A percentile compares a stretch with the other conserved stretches of the same genome.
These are phyloP conservation scores for Steinernema hermaphroditum DNA, from an alignment of 2,888 invertebrate species.

Conservation along the genomic window DNA sequence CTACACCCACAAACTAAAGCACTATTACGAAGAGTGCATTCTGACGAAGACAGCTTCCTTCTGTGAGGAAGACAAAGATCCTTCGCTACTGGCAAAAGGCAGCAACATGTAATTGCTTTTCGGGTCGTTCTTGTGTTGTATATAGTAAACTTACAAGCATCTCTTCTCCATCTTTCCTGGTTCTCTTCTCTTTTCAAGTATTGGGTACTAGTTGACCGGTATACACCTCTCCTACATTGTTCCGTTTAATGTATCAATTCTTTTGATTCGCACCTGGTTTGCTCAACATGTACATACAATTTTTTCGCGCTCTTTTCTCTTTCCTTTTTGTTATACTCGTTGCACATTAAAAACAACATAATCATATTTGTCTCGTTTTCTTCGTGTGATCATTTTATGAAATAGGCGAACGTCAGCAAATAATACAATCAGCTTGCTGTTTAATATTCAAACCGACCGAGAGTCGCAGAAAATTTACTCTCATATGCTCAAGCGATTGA, in stretches of 20 bases:
- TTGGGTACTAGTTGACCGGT: slow-evolving; percentile 15
- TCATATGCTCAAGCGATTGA: background rate
- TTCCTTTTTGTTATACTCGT: background rate
- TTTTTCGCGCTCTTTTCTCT: background rate
- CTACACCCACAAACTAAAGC: slow-evolving; percentile 56
- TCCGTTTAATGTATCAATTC: background rate
- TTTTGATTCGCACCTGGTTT: slow-evolving; percentile 3
- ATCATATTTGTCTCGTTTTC: background rate
- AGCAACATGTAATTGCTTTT: too few species aligned
- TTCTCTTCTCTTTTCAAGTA: background rate
- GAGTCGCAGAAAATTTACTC: background rate
- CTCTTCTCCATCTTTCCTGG: too few species aligned
- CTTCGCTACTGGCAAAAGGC: background rate
- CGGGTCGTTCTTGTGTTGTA: too few species aligned
- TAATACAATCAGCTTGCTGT: slow-evolving; percentile 10
- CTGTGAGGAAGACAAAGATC: slow-evolving; percentile 16
- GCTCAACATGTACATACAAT: slow-evolving; percentile 18
- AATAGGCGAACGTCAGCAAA: background rate
- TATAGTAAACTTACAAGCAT: too few species aligned
- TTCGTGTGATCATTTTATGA: background rate
- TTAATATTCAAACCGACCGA: slow-evolving; percentile 4
- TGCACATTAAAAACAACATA: background rate
- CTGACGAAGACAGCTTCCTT: background rate
- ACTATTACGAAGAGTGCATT: slow-evolving; percentile 56
- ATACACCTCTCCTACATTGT: background rate